These are phyloP conservation scores for Pipistrellus kuhlii DNA, from an alignment of 2,797 vertebrate species.

Conservation along the genomic window DNA sequence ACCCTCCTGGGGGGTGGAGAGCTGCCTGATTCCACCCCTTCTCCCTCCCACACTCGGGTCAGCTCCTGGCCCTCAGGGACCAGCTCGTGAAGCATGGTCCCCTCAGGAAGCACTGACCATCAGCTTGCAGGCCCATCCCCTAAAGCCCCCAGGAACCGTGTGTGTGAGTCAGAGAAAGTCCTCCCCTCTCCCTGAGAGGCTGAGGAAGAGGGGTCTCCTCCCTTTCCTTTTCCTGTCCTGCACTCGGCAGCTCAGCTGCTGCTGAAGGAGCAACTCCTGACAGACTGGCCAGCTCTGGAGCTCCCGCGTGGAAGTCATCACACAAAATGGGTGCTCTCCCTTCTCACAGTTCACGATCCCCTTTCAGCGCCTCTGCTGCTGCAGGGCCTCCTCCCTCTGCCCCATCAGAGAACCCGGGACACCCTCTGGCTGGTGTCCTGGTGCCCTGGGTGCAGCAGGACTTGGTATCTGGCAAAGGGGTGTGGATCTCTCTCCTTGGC, in stretches of 20 bases:
- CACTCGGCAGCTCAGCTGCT: background rate
- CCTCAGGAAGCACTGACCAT: conserved; percentile 68
- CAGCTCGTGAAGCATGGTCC: conserved; percentile 58
- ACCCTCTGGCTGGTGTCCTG: too few species aligned
- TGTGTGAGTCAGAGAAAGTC: conserved; percentile 26
- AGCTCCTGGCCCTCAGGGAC: background rate
- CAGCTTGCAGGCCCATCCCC: conserved; percentile 55
- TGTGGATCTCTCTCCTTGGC: background rate
- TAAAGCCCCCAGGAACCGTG: conserved; percentile 53
- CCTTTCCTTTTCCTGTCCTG: background rate
- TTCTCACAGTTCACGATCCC: background rate
- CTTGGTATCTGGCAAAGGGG: background rate
- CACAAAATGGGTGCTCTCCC: background rate
- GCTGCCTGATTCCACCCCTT: background rate
- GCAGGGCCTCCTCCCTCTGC: background rate
- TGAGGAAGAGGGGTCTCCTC: background rate
- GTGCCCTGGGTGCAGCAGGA: background rate
- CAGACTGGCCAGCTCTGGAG: background rate
- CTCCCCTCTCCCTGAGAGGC: conserved; percentile 25
- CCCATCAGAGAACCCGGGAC: background rate
- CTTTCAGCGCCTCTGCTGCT: background rate
- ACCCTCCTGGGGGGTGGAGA: conserved; percentile 16
- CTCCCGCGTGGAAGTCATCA: background rate
- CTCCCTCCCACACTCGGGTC: background rate
- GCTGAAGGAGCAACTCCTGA: background rate